Conservation (phyloP, 2,888 invertebrate species). For the Drosophila rubida region DNA sequence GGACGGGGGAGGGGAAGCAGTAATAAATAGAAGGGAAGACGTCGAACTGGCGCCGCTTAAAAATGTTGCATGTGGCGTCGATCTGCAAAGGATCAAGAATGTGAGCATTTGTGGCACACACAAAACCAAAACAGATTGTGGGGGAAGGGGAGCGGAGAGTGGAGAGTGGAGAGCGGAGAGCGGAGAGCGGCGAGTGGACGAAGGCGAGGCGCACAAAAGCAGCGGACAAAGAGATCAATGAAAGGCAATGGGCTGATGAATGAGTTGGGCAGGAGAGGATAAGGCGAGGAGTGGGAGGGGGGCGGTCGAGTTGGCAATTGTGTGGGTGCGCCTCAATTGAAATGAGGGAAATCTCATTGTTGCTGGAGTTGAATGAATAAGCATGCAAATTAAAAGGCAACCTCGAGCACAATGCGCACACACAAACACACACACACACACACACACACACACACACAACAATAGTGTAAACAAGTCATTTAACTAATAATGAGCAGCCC, state of each 20-base stretch:
- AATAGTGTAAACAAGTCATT: conserved; percentile 49
- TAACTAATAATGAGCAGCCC: conserved; percentile 53
- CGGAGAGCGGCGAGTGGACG: too few species aligned
- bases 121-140: too few species aligned
- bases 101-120: conserved; percentile 17
- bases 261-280: conserved; percentile 45
- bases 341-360: conserved; percentile 53
- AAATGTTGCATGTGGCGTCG: conserved; percentile 15
- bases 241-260: conserved; percentile 51
- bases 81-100: conserved; percentile 27
- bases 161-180: not conserved
- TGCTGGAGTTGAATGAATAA: conserved; percentile 57
- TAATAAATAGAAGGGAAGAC: not conserved
- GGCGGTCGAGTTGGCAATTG: conserved; percentile 19
- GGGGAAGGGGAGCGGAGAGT: not conserved
- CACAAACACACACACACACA: not conserved
- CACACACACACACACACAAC: conserved; percentile 2
- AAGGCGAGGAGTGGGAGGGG: not conserved
- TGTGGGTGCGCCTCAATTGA: conserved; percentile 54
- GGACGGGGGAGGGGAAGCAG: too few species aligned
- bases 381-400: conserved; percentile 61
- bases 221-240: conserved; percentile 65
- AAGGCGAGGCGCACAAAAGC: too few species aligned
- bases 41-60: conserved; percentile 11
- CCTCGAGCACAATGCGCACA: conserved; percentile 24